Conservation (phyloP, 1,140 invertebrate genomes). For the Ceratosolen fusciceps region DNA sequence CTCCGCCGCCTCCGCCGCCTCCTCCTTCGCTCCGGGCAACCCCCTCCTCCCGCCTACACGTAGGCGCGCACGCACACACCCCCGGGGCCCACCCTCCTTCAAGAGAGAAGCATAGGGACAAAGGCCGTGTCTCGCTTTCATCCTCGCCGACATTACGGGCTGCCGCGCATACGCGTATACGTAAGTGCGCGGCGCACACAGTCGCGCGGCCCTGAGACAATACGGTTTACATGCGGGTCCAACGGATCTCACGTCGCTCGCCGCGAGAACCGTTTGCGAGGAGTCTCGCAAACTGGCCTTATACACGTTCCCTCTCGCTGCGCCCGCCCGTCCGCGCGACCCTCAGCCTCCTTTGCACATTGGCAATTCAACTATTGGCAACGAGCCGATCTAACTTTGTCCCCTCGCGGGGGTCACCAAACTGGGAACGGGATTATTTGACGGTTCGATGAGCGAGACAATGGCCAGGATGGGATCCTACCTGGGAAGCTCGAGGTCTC, state of each 20-base stretch:
- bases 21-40: constrained; percentile 30
- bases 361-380: too few species aligned
- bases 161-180: constrained; percentile 36
- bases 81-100: constrained; percentile 54
- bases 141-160: constrained; percentile 62
- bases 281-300: constrained; percentile 43
- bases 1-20: not conserved
- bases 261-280: constrained; percentile 45
- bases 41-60: not conserved
- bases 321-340: not conserved
- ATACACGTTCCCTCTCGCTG: constrained; percentile 38
- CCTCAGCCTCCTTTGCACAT: too few species aligned
- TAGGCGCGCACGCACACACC: not conserved
- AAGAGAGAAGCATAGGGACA: constrained; percentile 54
- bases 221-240: constrained; percentile 67
- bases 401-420: too few species aligned
- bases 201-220: constrained; percentile 54
- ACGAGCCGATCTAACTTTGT: too few species aligned
- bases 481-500: too few species aligned
- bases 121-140: constrained; percentile 62
- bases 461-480: too few species aligned
- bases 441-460: too few species aligned
- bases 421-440: too few species aligned
- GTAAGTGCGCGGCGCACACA: constrained; percentile 32
- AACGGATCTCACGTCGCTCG: constrained; percentile 64